Evolutionary conservation across 2,113 vertebrate genomes (phyloP).

Genomic region (Indicator indicator): DNA sequence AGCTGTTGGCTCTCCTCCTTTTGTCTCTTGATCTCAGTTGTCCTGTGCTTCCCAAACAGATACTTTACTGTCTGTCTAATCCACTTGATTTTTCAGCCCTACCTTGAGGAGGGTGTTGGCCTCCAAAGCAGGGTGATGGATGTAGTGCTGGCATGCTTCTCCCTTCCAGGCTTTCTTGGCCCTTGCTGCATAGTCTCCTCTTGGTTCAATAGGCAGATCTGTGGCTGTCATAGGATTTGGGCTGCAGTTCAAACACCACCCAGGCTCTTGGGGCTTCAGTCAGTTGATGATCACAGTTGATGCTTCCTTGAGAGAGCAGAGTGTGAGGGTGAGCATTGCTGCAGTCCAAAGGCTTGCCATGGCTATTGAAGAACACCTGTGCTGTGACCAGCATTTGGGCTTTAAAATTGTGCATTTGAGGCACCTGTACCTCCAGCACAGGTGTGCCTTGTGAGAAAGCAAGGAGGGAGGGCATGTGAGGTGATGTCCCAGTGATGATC

Average conservation of each 20-base stretch:
- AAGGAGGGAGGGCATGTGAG: background rate
- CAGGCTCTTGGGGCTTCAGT: background rate
- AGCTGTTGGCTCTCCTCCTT: background rate
- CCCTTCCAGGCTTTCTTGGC: no score
- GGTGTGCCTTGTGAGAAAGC: accelerated
- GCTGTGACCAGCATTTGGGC: accelerated
- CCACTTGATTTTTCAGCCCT: background rate
- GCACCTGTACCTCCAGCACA: no score
- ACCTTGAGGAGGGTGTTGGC: background rate
- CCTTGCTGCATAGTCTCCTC: background rate
- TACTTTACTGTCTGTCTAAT: background rate
- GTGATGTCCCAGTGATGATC: background rate
- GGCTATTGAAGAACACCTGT: background rate
- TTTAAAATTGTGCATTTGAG: background rate
- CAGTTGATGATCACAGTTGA: background rate
- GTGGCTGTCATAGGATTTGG: accelerated
- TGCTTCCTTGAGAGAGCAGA: background rate
- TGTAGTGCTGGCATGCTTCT: accelerated
- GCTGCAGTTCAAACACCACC: background rate
- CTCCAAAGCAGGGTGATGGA: background rate
- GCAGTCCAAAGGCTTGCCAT: accelerated
- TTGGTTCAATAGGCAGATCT: background rate
- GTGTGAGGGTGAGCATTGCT: background rate
- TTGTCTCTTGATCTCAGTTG: no score
- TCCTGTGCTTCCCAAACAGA: background rate